Evolutionary conservation across 1,140 invertebrate genomes (phyloP).

Genomic region (Trissolcus basalis): DNA sequence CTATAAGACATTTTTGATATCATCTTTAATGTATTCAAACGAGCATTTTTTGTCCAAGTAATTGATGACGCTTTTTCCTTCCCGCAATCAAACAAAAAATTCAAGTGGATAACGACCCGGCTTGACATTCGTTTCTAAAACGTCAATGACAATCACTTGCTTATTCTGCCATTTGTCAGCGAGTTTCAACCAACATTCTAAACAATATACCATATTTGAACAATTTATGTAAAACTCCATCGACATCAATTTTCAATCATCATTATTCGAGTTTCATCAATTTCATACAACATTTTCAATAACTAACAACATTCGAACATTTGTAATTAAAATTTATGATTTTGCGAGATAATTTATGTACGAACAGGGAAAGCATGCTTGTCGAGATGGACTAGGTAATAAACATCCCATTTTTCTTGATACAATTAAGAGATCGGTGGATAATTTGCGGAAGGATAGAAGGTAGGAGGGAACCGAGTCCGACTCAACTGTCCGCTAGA

Average conservation of each 20-base stretch:
- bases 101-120: slow-evolving; percentile 24
- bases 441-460: slow-evolving; percentile 64
- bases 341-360: too few species aligned
- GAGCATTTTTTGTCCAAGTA: slow-evolving; percentile 33
- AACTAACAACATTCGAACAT: too few species aligned
- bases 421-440: slow-evolving; percentile 69
- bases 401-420: slow-evolving; percentile 66
- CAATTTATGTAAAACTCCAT: not conserved
- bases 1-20: slow-evolving; percentile 54
- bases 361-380: not conserved
- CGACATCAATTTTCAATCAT: too few species aligned
- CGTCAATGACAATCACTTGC: not conserved
- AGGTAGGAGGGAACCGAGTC: slow-evolving; percentile 15
- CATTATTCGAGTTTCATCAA: too few species aligned
- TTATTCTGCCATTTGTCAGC: slow-evolving; percentile 1
- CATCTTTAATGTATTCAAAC: slow-evolving; percentile 55
- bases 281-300: too few species aligned
- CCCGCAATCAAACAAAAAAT: slow-evolving; percentile 26
- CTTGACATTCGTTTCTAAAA: not conserved
- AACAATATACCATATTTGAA: not conserved
- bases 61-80: slow-evolving; percentile 37
- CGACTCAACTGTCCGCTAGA: slow-evolving; percentile 56
- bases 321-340: too few species aligned
- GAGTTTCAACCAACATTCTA: not conserved
- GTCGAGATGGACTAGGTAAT: slow-evolving; percentile 35